These are phyloP conservation scores for Clistopyga incitator DNA, from an alignment of 2,888 invertebrate species.

Conservation along the genomic window DNA sequence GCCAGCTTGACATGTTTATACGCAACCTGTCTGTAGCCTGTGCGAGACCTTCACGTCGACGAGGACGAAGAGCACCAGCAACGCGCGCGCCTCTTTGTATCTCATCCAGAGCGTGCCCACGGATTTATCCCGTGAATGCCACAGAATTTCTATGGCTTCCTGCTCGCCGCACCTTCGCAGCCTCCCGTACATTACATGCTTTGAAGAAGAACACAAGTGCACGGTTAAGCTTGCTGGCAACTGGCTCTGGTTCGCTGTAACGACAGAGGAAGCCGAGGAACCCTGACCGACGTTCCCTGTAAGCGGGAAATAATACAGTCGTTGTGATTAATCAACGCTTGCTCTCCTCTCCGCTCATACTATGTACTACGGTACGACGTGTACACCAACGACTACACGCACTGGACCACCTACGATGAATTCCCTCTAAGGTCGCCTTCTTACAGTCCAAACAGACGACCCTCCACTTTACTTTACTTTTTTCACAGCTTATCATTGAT, in stretches of 20 bases:
- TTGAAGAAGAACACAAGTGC: slow-evolving; percentile 42
- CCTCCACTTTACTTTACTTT: slow-evolving; percentile 9
- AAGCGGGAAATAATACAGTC: slow-evolving; percentile 83
- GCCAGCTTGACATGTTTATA: slow-evolving; percentile 83
- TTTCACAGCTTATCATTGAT: slow-evolving; percentile 13
- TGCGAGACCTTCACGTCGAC: slow-evolving; percentile 63
- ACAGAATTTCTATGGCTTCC: slow-evolving; percentile 74
- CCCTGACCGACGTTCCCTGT: slow-evolving; percentile 64
- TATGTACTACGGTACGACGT: slow-evolving; percentile 33
- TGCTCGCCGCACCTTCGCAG: slow-evolving; percentile 6
- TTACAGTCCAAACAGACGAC: slow-evolving; percentile 25
- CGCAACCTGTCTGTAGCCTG: slow-evolving; percentile 79
- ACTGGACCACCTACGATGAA: slow-evolving; percentile 67
- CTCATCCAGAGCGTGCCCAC: slow-evolving; percentile 76
- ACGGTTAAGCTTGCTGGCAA: slow-evolving; percentile 4
- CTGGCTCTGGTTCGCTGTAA: slow-evolving; percentile 25
- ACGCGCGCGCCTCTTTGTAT: slow-evolving; percentile 77
- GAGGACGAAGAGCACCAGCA: slow-evolving; percentile 46
- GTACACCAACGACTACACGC: slow-evolving; percentile 50
- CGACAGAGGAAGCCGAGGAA: slow-evolving; percentile 46
- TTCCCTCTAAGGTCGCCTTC: slow-evolving; percentile 37
- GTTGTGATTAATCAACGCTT: slow-evolving; percentile 82
- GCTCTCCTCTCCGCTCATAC: slow-evolving; percentile 49
- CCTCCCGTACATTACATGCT: slow-evolving; percentile 41
- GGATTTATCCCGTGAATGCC: slow-evolving; percentile 79